Evolutionary conservation across 2,797 vertebrate genomes (phyloP).

Genomic region (Trichosurus vulpecula): DNA sequence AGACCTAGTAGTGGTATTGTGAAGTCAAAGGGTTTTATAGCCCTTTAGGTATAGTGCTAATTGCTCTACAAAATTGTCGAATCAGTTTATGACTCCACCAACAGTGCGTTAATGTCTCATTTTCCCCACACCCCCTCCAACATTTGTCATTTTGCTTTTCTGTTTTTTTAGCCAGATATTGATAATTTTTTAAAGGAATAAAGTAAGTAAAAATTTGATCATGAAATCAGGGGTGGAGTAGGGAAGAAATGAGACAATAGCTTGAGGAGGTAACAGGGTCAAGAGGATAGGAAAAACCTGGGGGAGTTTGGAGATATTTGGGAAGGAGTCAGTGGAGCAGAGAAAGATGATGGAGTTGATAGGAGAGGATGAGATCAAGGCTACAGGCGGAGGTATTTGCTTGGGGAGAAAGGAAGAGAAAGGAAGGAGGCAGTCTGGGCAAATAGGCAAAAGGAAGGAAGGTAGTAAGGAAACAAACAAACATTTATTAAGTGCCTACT

Average conservation of each 20-base stretch:
- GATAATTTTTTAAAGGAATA: not conserved
- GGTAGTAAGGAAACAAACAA: not conserved
- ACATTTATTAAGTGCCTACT: not conserved
- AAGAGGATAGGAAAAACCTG: not conserved
- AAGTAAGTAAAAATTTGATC: not conserved
- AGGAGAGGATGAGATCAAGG: not conserved
- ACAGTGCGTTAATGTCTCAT: not conserved
- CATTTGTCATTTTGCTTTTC: not conserved
- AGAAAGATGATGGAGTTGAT: not conserved
- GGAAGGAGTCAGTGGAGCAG: not conserved
- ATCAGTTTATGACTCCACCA: not conserved
- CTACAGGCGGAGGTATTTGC: not conserved
- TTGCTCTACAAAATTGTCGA: not conserved
- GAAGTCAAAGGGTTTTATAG: not conserved
- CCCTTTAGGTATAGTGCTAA: not conserved
- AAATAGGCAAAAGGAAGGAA: not conserved
- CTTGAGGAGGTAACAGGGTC: not conserved
- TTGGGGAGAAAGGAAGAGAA: not conserved
- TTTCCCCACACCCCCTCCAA: not conserved
- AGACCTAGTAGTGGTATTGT: not conserved
- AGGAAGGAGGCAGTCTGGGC: not conserved
- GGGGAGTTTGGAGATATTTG: not conserved
- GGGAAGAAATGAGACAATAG: not conserved
- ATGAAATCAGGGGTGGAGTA: not conserved
- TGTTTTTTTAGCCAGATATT: not conserved